A percentile compares a stretch with the other conserved stretches of the same genome.
Evolutionary conservation across 2,797 vertebrate genomes (phyloP).

Genomic region (Spheniscus humboldti): DNA sequence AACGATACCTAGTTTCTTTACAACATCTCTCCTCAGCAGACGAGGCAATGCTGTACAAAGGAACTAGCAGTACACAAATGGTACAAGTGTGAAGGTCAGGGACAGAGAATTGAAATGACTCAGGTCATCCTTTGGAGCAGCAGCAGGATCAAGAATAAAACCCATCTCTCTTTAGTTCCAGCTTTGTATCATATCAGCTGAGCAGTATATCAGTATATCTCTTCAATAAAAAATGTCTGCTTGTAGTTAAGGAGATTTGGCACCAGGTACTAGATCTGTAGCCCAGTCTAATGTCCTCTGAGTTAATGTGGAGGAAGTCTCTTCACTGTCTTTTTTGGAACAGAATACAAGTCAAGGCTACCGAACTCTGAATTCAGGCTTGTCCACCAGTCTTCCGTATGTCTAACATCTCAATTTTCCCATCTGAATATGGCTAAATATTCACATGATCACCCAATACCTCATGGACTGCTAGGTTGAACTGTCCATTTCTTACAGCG

Average conservation of each 20-base stretch:
- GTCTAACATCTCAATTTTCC: not conserved
- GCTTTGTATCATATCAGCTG: not conserved
- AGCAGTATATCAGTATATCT: not conserved
- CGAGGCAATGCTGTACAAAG: not conserved
- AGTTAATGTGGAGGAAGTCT: not conserved
- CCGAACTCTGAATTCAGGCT: not conserved
- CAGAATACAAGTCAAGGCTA: not conserved
- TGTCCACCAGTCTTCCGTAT: not conserved
- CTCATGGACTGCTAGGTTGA: rapidly evolving
- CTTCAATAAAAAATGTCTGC: rapidly evolving
- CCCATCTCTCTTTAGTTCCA: not conserved
- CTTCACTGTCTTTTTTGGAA: not conserved
- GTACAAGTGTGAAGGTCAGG: not conserved
- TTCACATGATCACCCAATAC: not conserved
- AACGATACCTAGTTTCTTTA: not conserved
- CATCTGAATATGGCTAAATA: not conserved
- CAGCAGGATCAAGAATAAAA: not conserved
- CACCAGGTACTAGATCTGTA: not conserved
- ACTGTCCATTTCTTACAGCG: not conserved
- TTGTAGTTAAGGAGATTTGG: not conserved
- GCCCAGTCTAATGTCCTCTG: not conserved
- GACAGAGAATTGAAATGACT: not conserved
- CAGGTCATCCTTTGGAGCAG: not conserved
- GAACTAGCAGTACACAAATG: not conserved
- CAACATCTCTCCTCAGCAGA: not conserved